Evolutionary conservation across 1,140 invertebrate genomes (phyloP).

Genomic region (Dendrolimus kikuchii): DNA sequence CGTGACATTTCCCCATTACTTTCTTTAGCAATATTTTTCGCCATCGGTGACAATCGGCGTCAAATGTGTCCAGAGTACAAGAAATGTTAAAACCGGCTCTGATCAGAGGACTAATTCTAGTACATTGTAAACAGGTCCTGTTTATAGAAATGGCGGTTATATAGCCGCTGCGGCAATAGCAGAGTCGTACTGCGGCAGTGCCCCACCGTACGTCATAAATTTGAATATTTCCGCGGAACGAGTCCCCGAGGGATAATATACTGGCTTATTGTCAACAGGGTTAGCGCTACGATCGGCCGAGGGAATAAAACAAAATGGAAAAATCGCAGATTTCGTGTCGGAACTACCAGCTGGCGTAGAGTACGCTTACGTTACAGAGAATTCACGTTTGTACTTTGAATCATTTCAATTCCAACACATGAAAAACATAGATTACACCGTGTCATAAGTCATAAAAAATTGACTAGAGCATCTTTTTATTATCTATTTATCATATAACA

Average conservation of each 20-base stretch:
- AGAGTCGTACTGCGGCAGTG: constrained; percentile 29
- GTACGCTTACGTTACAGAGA: constrained; percentile 11
- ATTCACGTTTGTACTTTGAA: not conserved
- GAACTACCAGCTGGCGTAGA: constrained; percentile 26
- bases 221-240: constrained; percentile 57
- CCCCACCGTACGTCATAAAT: constrained; percentile 49
- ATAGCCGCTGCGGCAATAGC: constrained; percentile 33
- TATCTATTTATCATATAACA: not conserved
- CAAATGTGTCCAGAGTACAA: no score
- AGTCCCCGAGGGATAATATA: constrained; percentile 50
- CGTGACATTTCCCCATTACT: no score
- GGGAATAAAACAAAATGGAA: constrained; percentile 39
- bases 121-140: no score
- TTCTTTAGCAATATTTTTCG: no score
- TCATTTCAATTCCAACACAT: no score
- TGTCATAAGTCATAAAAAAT: no score
- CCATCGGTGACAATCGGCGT: no score
- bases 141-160: no score
- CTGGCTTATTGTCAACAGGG: constrained; percentile 49
- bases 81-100: no score
- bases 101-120: no score
- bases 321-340: constrained; percentile 45
- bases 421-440: no score
- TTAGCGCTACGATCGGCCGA: constrained; percentile 8
- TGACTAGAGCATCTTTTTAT: no score